phyloP scores from a whole-genome alignment of 2,113 vertebrate genomes.

The Orientallactaga bullata region DNA sequence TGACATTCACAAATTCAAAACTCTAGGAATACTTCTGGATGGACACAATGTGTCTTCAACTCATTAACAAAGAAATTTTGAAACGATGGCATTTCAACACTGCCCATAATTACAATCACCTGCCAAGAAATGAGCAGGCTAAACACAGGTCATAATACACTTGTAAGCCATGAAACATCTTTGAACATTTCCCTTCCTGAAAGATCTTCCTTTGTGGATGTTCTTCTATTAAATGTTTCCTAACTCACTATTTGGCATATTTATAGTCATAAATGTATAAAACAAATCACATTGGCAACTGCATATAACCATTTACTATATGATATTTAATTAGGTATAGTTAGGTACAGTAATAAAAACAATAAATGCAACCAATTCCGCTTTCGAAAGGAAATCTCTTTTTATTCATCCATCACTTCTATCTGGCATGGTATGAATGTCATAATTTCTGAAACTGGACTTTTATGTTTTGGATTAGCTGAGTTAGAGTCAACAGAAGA shows the following conservation, averaged over 20 bases:
- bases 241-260: slow-evolving; percentile 28
- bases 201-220: background rate
- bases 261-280: slow-evolving; percentile 36
- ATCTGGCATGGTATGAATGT: background rate
- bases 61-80: slow-evolving; percentile 16
- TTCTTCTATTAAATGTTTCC: slow-evolving; percentile 65
- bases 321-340: slow-evolving; percentile 61
- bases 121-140: background rate
- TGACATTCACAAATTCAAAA: slow-evolving; percentile 1
- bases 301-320: slow-evolving; percentile 9
- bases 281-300: slow-evolving; percentile 37
- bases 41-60: background rate
- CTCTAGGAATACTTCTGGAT: background rate
- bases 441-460: slow-evolving; percentile 20
- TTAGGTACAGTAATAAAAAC: slow-evolving; percentile 44
- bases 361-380: slow-evolving; percentile 30
- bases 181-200: background rate
- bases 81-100: slow-evolving; percentile 30
- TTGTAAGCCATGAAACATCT: slow-evolving; percentile 32
- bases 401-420: background rate
- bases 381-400: background rate
- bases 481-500: background rate
- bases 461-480: slow-evolving; percentile 48
- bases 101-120: slow-evolving; percentile 34
- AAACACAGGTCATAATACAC: slow-evolving; percentile 36